phyloP scores from a whole-genome alignment of 1,140 invertebrate genomes.

The Tetramorium alpestre region DNA sequence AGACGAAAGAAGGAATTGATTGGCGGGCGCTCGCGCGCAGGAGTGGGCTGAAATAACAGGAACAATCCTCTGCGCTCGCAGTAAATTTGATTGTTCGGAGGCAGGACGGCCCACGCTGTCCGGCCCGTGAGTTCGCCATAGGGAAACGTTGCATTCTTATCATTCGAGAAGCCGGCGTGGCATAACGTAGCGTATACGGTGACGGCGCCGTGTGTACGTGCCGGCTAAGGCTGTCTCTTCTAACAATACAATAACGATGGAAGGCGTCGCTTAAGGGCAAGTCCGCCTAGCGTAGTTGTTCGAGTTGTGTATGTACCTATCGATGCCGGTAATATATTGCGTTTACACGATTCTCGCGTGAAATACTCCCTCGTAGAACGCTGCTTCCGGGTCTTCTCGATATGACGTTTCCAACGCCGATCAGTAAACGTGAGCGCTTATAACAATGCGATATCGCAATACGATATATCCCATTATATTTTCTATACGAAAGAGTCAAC shows the following conservation, averaged over 20 bases:
- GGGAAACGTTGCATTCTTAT: conserved; percentile 71
- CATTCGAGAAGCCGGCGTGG: conserved; percentile 47
- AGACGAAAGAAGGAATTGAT: conserved; percentile 12
- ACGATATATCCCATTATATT: no score
- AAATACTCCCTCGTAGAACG: conserved; percentile 8
- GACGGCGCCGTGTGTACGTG: conserved; percentile 30
- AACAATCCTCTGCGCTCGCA: conserved; percentile 45
- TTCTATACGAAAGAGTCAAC: background rate
- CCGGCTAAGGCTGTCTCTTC: conserved; percentile 24
- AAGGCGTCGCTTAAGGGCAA: conserved; percentile 52
- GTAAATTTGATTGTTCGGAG: conserved; percentile 74
- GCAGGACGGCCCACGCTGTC: conserved; percentile 64
- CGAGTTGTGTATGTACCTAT: conserved; percentile 4
- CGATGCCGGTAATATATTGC: conserved; percentile 45
- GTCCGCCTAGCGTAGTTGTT: conserved; percentile 25
- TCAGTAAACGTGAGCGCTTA: background rate
- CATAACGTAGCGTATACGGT: background rate
- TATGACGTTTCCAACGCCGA: background rate
- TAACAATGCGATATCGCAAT: no score
- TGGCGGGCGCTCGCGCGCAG: background rate
- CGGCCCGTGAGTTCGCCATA: conserved; percentile 35
- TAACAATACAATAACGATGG: conserved; percentile 61
- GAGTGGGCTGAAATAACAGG: conserved; percentile 46
- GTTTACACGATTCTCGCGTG: background rate
- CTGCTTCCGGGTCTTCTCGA: conserved; percentile 27